Base-by-base conservation (phyloP, 1,140 invertebrate genomes). In the Geopemphigus sp. region DNA sequence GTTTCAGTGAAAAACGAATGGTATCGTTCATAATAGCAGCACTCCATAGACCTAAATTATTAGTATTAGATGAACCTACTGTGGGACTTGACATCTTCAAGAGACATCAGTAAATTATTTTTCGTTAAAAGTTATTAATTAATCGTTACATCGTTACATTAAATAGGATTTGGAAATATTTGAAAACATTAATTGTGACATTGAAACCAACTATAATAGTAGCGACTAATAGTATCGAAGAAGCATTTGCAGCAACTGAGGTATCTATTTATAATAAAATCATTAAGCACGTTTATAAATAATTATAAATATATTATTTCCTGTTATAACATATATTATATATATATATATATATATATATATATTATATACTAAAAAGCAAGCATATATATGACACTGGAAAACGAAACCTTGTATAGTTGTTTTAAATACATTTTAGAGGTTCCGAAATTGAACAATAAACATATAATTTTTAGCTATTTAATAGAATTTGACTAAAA, bases 161-260 rank as follows among this genome's bases (percentile, higher is more conserved):
- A 47, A n/a, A 1, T 12, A 78, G 74, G 61, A 50, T 78, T 78
- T 78, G 74, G 74, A 61, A 39, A 24, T 78, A 78, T 22, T 61
- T 78, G 15, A 0, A 29, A 50, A 8, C 63, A 0, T 6, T 63
- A 19, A 63, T 50, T 29, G 17, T 8, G 17, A 61, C 57, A 8
- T 78, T 57, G 74, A 78, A 78, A 61, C 74, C 74, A 63, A 78
- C 74, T 19, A 17, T 78, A 50, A 26, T 78, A 50, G 22, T 78
- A 26, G 74, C 74, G 4, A 78, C 74, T 8, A 78, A 78, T 78
- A 78, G 50, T 29, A n/a, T 78, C 2, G 39, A 78, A 61, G 74
- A 78, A 78, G 74, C 74, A 29, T 78, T 59, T 61, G 45, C 39
- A 26, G 74, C 74, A 39, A 63, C 39, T n/a, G 61, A 78, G n/a